These are phyloP conservation scores for Pseudoatta argentina DNA, from an alignment of 1,140 invertebrate genomes.

Conservation along the genomic window DNA sequence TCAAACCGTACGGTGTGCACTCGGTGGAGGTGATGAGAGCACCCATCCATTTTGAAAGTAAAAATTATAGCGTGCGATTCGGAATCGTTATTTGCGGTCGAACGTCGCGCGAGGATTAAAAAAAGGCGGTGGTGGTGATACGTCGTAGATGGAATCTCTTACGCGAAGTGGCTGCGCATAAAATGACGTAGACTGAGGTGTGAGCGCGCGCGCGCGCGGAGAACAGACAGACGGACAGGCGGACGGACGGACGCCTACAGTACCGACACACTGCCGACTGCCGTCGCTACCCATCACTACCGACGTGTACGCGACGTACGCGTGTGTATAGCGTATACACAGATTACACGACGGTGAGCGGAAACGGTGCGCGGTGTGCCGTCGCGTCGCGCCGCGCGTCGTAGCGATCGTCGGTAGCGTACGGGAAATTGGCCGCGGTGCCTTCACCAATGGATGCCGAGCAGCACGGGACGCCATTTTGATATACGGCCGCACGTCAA, in stretches of 20 bases:
- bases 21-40: slow-evolving; percentile 49
- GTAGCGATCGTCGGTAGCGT: slow-evolving; percentile 70
- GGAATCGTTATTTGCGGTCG: slow-evolving; percentile 72
- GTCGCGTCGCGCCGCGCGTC: slow-evolving; percentile 69
- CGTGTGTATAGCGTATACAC: background rate
- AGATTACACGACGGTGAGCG: slow-evolving; percentile 61
- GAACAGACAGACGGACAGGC: no score
- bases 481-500: slow-evolving; percentile 84
- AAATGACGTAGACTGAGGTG: slow-evolving; percentile 72
- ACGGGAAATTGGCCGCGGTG: slow-evolving; percentile 78
- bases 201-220: slow-evolving; percentile 60
- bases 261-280: no score
- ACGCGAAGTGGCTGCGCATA: slow-evolving; percentile 72
- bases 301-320: slow-evolving; percentile 49
- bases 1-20: slow-evolving; percentile 71
- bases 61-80: slow-evolving; percentile 79
- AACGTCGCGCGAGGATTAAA: slow-evolving; percentile 55
- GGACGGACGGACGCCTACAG: no score
- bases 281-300: background rate
- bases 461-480: slow-evolving; percentile 84
- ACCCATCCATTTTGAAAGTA: slow-evolving; percentile 82
- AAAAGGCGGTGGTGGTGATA: slow-evolving; percentile 38
- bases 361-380: slow-evolving; percentile 75
- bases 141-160: slow-evolving; percentile 41
- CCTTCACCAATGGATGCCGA: slow-evolving; percentile 81